Percentiles rank a stretch among this genome's conserved stretches.
These are phyloP conservation scores for Microctonus aethiopoides DNA, from an alignment of 2,888 invertebrate species.

Conservation along the genomic window DNA sequence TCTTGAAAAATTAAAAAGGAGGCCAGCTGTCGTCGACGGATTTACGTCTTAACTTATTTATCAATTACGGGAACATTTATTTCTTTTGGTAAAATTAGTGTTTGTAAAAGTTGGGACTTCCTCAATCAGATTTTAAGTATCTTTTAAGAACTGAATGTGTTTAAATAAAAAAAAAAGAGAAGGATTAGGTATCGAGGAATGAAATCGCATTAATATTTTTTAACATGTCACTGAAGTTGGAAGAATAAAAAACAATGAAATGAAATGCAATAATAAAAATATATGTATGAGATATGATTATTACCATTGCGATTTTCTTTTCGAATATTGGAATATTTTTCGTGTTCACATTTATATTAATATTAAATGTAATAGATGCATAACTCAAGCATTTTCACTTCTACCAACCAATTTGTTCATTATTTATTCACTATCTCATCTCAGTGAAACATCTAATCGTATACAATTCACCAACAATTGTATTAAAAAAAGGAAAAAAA, in stretches of 20 bases:
- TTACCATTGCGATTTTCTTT: background rate
- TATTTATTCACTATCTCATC: slow-evolving; percentile 43
- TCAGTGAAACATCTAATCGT: slow-evolving; percentile 31
- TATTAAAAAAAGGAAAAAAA: slow-evolving; percentile 8
- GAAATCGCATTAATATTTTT: too few species aligned
- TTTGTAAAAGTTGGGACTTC: background rate
- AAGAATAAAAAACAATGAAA: background rate
- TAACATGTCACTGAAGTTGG: too few species aligned
- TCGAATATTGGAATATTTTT: background rate
- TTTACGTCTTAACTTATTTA: slow-evolving; percentile 41
- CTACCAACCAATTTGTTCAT: slow-evolving; percentile 39
- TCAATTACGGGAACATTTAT: slow-evolving; percentile 38
- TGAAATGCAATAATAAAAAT: background rate
- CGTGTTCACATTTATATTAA: slow-evolving; percentile 34
- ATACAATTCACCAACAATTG: slow-evolving; percentile 4
- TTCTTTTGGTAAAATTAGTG: slow-evolving; percentile 11
- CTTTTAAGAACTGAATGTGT: background rate
- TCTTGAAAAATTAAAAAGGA: slow-evolving; percentile 42
- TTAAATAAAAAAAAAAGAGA: background rate
- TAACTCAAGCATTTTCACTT: slow-evolving; percentile 39
- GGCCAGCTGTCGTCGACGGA: slow-evolving; percentile 38
- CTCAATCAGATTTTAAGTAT: background rate
- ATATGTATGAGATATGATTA: background rate
- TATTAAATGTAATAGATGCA: slow-evolving; percentile 43
- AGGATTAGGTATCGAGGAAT: too few species aligned